Evolutionary conservation across 2,113 vertebrate genomes (phyloP), one percentile per base, ranked within the genome.

Genomic region (Calidris pygmaea): DNA sequence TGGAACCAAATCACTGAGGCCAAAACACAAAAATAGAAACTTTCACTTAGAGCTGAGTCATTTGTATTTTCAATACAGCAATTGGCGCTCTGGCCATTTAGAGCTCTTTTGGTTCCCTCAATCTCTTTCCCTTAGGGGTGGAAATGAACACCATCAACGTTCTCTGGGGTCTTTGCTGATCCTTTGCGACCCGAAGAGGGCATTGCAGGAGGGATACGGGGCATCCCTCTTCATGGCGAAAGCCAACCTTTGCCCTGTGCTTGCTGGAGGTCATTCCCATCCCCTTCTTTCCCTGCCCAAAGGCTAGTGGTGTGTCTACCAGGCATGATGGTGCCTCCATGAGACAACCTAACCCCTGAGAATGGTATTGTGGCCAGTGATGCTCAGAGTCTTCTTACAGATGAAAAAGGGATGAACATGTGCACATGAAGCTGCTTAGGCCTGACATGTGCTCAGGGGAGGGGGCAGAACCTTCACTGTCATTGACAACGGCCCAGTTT

Each of bases 31-130:
- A 90, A 96, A 94, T 95, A 93, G 92, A 70, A 92, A 87, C 87
- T 93, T 92, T 90, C 52, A 68, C 71, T 93, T 77, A 73, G 56
- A 87, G 92, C 90, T 96, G 96, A 96, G 83, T 97, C 95, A 94
- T 71, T 82, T 5, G 9, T 87, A 17, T 93, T 95, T 94, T 95
- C 82, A 82, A 32, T 76, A 43, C 12, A 32, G 73, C 73, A 72
- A 1, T 48, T 22, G 60, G 26, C 26, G 29, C 30, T 87, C 32
- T 70, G 72, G 90, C 62, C 23, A 10, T 83, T 88, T 83, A 65
- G 62, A 89, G 75, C 55, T 92, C 34, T 43, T 47, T 52, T 34
- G 32, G 18, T 68, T 87, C 53, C 68, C 26, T 87, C 56, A 35
- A 1, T 16, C 35, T 20, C 58, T 67, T 53, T 68, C 39, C 67